A percentile compares a stretch with the other conserved stretches of the same genome.
phyloP scores from a whole-genome alignment of 1,140 invertebrate genomes.

The Sipha flava region DNA sequence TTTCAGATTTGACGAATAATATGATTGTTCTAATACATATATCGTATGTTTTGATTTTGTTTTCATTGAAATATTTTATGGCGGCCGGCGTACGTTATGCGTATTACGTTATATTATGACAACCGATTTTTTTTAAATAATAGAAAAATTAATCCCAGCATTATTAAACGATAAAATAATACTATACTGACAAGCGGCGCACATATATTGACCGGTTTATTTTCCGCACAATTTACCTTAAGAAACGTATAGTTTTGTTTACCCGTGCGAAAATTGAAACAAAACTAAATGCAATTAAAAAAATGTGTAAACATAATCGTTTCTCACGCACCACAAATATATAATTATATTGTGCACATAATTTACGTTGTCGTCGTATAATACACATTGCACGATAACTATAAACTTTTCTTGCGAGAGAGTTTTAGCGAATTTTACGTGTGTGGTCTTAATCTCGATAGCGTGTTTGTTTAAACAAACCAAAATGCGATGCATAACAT shows the following conservation, averaged over 20 bases:
- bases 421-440: neutral
- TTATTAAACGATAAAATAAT: too few relatives aligned
- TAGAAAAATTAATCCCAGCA: too few relatives aligned
- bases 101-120: too few relatives aligned
- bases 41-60: too few relatives aligned
- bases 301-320: constrained; percentile 7
- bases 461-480: neutral
- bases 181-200: too few relatives aligned
- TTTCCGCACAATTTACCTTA: neutral
- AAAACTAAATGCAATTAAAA: neutral
- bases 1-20: too few relatives aligned
- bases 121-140: too few relatives aligned
- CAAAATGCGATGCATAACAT: neutral
- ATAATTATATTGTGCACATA: neutral
- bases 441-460: neutral
- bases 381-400: neutral
- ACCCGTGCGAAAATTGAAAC: neutral
- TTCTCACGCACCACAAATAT: neutral
- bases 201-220: neutral
- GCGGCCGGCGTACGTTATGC: too few relatives aligned
- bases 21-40: too few relatives aligned
- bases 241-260: neutral
- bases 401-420: neutral
- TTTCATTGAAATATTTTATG: too few relatives aligned
- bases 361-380: neutral